These are phyloP conservation scores for Tetheella fluctuosa DNA, from an alignment of 2,888 invertebrate genomes.

Conservation along the genomic window DNA sequence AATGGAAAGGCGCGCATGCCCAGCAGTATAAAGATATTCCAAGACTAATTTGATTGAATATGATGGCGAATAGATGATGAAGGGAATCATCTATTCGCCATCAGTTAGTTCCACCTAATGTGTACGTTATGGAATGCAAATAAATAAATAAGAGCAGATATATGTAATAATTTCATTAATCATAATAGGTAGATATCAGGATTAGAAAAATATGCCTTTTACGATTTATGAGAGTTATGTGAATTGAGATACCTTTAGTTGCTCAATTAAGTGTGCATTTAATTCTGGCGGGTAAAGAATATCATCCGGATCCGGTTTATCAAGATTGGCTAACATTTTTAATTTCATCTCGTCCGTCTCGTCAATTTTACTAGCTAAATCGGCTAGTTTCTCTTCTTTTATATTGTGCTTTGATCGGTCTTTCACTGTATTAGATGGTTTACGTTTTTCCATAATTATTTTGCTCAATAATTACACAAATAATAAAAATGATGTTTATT, in stretches of 20 bases:
- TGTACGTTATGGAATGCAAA: too few species aligned
- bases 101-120: too few species aligned
- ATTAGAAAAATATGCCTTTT: too few species aligned
- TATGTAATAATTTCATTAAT: too few species aligned
- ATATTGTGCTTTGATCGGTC: slow-evolving; percentile 44
- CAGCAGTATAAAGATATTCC: too few species aligned
- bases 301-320: slow-evolving; percentile 71
- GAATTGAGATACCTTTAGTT: slow-evolving; percentile 76
- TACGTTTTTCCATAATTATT: slow-evolving; percentile 51
- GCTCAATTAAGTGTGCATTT: slow-evolving; percentile 84
- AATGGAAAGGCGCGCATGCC: too few species aligned
- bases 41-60: too few species aligned
- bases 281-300: slow-evolving; percentile 84
- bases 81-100: too few species aligned
- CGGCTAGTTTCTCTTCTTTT: slow-evolving; percentile 59
- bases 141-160: too few species aligned
- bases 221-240: too few species aligned
- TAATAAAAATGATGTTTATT: slow-evolving; percentile 14
- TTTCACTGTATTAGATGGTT: slow-evolving; percentile 37
- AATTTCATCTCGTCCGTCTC: slow-evolving; percentile 80
- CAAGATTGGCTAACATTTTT: slow-evolving; percentile 70
- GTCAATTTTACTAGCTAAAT: slow-evolving; percentile 71
- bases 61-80: too few species aligned
- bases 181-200: too few species aligned
- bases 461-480: slow-evolving; percentile 13